Evolutionary conservation across 2,797 vertebrate genomes (phyloP).

Genomic region (Falco peregrinus): DNA sequence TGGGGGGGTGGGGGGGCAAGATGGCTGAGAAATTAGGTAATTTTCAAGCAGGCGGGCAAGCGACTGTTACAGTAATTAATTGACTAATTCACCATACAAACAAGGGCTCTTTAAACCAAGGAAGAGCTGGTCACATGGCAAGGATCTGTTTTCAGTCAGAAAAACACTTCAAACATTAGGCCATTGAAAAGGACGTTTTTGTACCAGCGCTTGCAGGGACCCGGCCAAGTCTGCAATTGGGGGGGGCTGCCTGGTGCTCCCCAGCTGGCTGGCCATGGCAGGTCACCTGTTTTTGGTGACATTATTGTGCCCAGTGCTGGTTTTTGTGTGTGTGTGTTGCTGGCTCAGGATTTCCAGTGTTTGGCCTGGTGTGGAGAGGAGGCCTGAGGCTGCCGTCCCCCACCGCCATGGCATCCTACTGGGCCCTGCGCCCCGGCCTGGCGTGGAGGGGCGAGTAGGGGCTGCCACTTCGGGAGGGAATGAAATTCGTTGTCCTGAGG

Average conservation of each 20-base stretch:
- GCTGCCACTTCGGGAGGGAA: neutral
- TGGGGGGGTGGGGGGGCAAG: neutral
- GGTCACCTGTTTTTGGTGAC: neutral
- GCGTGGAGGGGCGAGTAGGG: fast-evolving
- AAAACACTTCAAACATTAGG: slow-evolving; percentile 45
- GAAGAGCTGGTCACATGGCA: slow-evolving; percentile 65
- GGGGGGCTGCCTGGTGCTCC: neutral
- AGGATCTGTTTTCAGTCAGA: slow-evolving; percentile 71
- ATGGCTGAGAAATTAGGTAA: slow-evolving; percentile 56
- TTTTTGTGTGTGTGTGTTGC: neutral
- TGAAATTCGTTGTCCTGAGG: neutral
- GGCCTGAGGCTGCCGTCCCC: neutral
- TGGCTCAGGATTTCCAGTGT: neutral
- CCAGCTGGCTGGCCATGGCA: neutral
- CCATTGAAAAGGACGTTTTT: slow-evolving; percentile 11
- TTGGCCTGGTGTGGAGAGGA: neutral
- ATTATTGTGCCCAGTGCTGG: fast-evolving
- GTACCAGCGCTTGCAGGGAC: neutral
- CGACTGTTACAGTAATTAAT: slow-evolving; percentile 79
- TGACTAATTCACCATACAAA: slow-evolving; percentile 73
- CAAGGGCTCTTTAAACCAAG: slow-evolving; percentile 73
- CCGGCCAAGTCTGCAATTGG: neutral
- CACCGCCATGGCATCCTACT: fast-evolving
- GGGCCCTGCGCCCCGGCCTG: neutral
- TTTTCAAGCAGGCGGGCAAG: slow-evolving; percentile 65